Base-by-base conservation (phyloP, 2,888 invertebrate species). In the Drosophila acutilabella region DNA sequence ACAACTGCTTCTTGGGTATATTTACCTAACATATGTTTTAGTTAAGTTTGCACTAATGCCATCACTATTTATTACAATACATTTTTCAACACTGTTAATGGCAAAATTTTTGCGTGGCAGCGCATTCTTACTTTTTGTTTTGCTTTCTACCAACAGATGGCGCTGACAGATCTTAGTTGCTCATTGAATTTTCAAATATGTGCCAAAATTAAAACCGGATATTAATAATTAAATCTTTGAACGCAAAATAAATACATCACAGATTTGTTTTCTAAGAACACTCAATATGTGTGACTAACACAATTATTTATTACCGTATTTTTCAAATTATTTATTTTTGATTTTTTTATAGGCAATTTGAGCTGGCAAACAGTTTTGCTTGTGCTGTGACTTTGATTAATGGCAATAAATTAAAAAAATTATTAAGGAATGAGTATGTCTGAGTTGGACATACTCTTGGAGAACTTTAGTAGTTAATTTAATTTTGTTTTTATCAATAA, bases 401-500 rank as follows among this genome's bases (percentile, higher is more conserved):
- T 38, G 11, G 14, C 26, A 38, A 42, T 13, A 3, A 20, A 16
- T 50, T 50, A 6, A 26, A 26, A 10, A 33, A 11, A 33, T 48
- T 7, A 18, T 14, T 11, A 30, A 2, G 8, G 30, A 7, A 16
- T 11, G 1, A 14, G 44, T 60, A 60, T 44, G 4, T n/a, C 3
- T 13, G 13, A 8, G 44, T 26, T 51, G 13, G 2, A 8, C 23
- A 20, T 2, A 8, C 8, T 42, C 20, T 14, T 48, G 18, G 13
- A n/a, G 20, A 47, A 6, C 18, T 8, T 8, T 30, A 8, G 30
- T 40, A 4, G 50, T 41, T 54, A 58, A 71, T 51, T 42, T 40
- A 7, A 44, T 76, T 65, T 54, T 30, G 77, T 66, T 61, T 66
- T 61, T 66, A 14, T 11, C 14, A 56, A 47, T 18, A 13, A 30